Conservation (phyloP, 2,113 vertebrate species). For the Lamprologus ornatipinnis region DNA sequence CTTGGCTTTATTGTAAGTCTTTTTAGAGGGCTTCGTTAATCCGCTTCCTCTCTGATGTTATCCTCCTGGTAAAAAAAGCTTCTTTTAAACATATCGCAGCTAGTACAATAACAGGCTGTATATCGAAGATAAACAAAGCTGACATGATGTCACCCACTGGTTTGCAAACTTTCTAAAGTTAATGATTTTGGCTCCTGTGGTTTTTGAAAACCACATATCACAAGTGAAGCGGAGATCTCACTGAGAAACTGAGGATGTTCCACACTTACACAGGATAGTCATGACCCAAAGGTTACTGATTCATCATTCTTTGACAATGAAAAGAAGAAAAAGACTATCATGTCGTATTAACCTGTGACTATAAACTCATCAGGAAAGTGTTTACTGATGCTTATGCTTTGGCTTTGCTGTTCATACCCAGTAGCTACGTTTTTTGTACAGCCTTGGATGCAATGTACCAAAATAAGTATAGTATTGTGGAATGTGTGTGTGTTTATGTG, state of each 20-base stretch:
- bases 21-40: background rate
- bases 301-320: background rate
- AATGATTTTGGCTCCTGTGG: background rate
- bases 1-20: slow-evolving; percentile 94
- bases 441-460: background rate
- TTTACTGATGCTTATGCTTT: background rate
- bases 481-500: background rate
- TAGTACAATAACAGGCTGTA: background rate
- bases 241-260: background rate
- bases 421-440: background rate
- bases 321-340: background rate
- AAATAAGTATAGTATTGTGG: background rate
- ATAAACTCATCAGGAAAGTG: background rate
- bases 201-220: background rate
- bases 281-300: background rate
- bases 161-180: background rate
- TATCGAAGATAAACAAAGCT: background rate
- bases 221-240: background rate
- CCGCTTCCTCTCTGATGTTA: background rate
- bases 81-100: background rate
- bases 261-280: background rate
- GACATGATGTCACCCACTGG: background rate
- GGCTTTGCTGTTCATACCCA: background rate
- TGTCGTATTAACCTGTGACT: background rate
- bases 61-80: background rate